These are phyloP conservation scores for Nysson spinosus DNA, from an alignment of 2,888 invertebrate species.

Conservation along the genomic window DNA sequence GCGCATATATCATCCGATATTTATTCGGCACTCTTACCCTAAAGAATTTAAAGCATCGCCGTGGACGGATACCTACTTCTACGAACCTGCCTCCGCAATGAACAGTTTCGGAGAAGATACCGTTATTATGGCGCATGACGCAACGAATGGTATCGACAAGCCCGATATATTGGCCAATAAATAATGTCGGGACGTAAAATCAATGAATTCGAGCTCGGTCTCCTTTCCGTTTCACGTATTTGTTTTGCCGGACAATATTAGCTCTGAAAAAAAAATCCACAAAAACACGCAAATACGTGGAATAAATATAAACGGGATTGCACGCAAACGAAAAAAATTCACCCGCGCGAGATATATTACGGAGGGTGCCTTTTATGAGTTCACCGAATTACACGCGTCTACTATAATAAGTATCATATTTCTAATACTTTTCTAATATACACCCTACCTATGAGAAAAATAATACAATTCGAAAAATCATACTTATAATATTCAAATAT, in stretches of 20 bases:
- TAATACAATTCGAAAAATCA: too few relatives aligned
- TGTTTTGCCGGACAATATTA: constrained; percentile 61
- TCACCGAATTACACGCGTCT: constrained; percentile 39
- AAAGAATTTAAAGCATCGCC: constrained; percentile 61
- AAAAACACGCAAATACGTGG: constrained; percentile 51
- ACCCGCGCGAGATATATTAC: constrained; percentile 43
- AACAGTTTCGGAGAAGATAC: constrained; percentile 70
- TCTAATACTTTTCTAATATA: constrained; percentile 6
- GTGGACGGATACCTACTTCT: constrained; percentile 50
- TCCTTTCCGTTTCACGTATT: constrained; percentile 65
- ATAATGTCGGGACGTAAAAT: constrained; percentile 73
- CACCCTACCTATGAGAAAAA: constrained; percentile 19
- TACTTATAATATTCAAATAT: too few relatives aligned
- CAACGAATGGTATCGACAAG: constrained; percentile 75
- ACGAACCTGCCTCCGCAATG: constrained; percentile 45
- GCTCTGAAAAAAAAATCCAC: constrained; percentile 52
- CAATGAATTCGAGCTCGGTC: constrained; percentile 71
- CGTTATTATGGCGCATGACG: constrained; percentile 73
- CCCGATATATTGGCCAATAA: constrained; percentile 72
- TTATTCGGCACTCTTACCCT: constrained; percentile 65
- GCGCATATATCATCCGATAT: constrained; percentile 66
- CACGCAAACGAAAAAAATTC: constrained; percentile 24
- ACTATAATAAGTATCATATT: constrained; percentile 33
- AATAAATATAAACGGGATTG: constrained; percentile 45
- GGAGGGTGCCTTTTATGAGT: constrained; percentile 46